These are phyloP conservation scores for Caenorhabditis latens DNA, from an alignment of 1,140 invertebrate genomes.

Conservation along the genomic window DNA sequence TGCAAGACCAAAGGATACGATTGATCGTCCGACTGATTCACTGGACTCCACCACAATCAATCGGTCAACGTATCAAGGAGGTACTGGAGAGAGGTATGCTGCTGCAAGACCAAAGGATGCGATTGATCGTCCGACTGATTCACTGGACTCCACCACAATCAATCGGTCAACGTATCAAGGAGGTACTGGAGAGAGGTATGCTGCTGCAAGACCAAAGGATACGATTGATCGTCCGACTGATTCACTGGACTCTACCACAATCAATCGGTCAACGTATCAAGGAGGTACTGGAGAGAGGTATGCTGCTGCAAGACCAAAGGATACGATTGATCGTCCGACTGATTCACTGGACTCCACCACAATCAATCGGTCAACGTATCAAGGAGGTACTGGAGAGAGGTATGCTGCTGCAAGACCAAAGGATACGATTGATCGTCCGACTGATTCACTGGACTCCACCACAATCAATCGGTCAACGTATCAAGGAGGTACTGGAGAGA, in stretches of 20 bases:
- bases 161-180: conserved; percentile 19
- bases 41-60: neutral
- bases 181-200: neutral
- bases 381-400: conserved; percentile 17
- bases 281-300: conserved; percentile 5
- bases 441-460: neutral
- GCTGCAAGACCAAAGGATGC: neutral
- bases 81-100: neutral
- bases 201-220: conserved; percentile 12
- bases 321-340: conserved; percentile 20
- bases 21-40: conserved; percentile 19
- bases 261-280: conserved; percentile 16
- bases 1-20: neutral
- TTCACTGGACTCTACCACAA: neutral
- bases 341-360: neutral
- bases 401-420: neutral
- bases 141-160: neutral
- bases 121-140: conserved; percentile 25
- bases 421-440: conserved; percentile 3
- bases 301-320: neutral
- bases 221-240: conserved; percentile 12
- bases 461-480: conserved; percentile 14
- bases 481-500: conserved; percentile 23
- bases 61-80: conserved; percentile 14
- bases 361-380: conserved; percentile 14